Conservation (phyloP, 2,797 vertebrate species). For the Triplophysa yarkandensis region DNA sequence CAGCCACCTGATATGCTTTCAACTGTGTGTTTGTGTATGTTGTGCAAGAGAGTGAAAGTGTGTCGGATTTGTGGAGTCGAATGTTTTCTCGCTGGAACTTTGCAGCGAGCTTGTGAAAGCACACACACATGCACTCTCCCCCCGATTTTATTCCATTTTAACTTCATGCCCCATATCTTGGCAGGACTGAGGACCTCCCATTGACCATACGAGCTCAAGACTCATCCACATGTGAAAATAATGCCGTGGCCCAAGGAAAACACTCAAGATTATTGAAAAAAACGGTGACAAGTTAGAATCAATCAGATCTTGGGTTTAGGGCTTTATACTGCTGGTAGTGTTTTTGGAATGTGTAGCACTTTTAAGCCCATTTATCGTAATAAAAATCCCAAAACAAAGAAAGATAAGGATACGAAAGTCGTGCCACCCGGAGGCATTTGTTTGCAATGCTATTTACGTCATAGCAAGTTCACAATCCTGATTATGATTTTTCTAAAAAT, state of each 20-base stretch:
- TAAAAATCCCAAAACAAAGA: slow-evolving; percentile 51
- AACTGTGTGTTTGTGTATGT: slow-evolving; percentile 40
- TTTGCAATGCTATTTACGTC: too few species aligned
- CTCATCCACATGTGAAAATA: slow-evolving; percentile 78
- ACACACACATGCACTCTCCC: slow-evolving; percentile 49
- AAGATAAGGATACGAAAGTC: too few species aligned
- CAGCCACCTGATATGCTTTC: slow-evolving; percentile 37
- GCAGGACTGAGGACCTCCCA: slow-evolving; percentile 70
- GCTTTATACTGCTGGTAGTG: slow-evolving; percentile 25
- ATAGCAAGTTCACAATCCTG: too few species aligned
- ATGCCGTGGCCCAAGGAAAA: slow-evolving; percentile 75
- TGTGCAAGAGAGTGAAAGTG: slow-evolving; percentile 41
- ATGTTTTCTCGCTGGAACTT: slow-evolving; percentile 25
- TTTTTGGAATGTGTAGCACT: slow-evolving; percentile 15
- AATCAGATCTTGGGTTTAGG: slow-evolving; percentile 55
- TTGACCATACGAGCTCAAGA: slow-evolving; percentile 64
- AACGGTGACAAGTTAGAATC: slow-evolving; percentile 63
- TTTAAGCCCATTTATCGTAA: slow-evolving; percentile 52
- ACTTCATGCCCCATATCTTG: slow-evolving; percentile 77
- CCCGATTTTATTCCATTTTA: slow-evolving; percentile 78
- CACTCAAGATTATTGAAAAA: slow-evolving; percentile 65
- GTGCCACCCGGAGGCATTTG: too few species aligned
- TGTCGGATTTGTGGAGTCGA: slow-evolving; percentile 36
- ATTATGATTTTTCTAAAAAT: too few species aligned
- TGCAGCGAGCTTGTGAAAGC: slow-evolving; percentile 33